Percentiles rank a stretch among this genome's conserved stretches.
phyloP scores from a whole-genome alignment of 2,888 invertebrate genomes.

The Rhimphoctona megacephalus region DNA sequence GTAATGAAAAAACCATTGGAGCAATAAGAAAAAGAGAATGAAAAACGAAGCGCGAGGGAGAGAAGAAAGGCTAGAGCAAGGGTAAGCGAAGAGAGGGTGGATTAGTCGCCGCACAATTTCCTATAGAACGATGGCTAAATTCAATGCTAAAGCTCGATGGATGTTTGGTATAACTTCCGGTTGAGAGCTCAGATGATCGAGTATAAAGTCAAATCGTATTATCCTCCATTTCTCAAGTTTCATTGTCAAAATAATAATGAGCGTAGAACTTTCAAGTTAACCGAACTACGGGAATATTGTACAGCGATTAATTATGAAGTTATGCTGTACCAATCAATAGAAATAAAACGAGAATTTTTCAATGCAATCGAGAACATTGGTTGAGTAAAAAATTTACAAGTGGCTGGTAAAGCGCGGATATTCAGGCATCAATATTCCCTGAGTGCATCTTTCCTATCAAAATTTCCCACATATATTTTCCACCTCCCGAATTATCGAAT shows the following conservation, averaged over 20 bases:
- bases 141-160: conserved; percentile 16
- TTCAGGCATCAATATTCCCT: background rate
- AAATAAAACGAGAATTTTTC: background rate
- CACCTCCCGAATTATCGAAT: background rate
- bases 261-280: background rate
- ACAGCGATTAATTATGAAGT: conserved; percentile 3
- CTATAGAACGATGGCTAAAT: conserved; percentile 1
- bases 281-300: background rate
- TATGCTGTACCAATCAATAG: background rate
- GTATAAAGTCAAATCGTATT: conserved; percentile 4
- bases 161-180: conserved; percentile 36
- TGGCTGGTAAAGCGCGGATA: background rate
- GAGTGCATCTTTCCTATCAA: background rate
- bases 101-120: conserved; percentile 29
- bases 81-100: background rate
- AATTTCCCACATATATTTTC: background rate
- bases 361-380: conserved; percentile 9
- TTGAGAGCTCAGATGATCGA: conserved; percentile 44
- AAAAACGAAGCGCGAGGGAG: background rate
- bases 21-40: background rate
- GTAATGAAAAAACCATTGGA: conserved; percentile 15
- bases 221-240: background rate
- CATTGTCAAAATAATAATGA: conserved; percentile 26
- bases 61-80: background rate
- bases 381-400: conserved; percentile 13